Evolutionary conservation across 1,140 invertebrate genomes (phyloP).

Genomic region (Pseudobourletiella spinata): DNA sequence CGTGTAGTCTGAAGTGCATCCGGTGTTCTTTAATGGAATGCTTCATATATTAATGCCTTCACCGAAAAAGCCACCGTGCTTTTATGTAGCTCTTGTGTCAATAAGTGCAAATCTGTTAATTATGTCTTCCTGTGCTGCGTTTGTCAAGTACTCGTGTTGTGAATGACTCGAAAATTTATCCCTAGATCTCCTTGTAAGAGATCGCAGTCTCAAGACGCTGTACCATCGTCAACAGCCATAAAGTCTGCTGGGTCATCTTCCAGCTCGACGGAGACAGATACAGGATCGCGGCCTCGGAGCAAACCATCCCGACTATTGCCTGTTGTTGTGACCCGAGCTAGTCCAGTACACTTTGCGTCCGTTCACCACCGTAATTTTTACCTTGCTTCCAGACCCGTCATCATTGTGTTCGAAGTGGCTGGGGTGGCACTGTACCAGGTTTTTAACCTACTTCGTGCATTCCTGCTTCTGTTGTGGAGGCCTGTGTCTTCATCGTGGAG

Average conservation of each 20-base stretch:
- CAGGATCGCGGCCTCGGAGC: background rate
- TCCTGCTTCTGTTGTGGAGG: conserved; percentile 29
- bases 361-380: conserved; percentile 33
- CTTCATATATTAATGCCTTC: no score
- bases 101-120: no score
- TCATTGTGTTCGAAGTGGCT: conserved; percentile 26
- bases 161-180: conserved; percentile 25
- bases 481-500: conserved; percentile 26
- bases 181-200: conserved; percentile 22
- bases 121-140: no score
- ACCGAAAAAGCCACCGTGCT: no score
- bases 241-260: background rate
- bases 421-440: conserved; percentile 26
- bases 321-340: background rate
- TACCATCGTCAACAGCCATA: background rate
- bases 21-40: no score
- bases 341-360: conserved; percentile 19
- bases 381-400: conserved; percentile 26
- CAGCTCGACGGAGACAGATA: no score
- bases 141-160: no score
- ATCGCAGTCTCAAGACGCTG: conserved; percentile 14
- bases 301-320: background rate
- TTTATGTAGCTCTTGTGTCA: no score
- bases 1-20: no score
- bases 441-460: conserved; percentile 24